phyloP scores from a whole-genome alignment of 2,113 vertebrate genomes.

The Pseudolaguvia tuberculata region DNA sequence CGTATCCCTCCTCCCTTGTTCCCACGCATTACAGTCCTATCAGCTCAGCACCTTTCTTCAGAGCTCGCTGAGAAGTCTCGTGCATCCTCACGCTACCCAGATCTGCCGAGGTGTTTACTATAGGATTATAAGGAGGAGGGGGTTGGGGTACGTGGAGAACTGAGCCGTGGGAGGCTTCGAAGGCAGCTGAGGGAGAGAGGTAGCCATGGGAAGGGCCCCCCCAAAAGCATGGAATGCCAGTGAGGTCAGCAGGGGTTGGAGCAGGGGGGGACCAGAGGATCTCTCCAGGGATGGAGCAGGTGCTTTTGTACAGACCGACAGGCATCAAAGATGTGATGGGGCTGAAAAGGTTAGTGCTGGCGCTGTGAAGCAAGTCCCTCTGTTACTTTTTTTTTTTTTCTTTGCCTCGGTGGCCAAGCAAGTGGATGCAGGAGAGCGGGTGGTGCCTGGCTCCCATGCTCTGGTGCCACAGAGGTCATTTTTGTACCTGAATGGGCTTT shows the following conservation, averaged over 20 bases:
- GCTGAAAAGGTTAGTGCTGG: slow-evolving; percentile 73
- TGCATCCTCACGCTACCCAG: slow-evolving; percentile 50
- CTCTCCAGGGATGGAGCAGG: slow-evolving; percentile 76
- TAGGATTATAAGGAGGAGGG: slow-evolving; percentile 78
- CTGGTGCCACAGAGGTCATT: slow-evolving; percentile 46
- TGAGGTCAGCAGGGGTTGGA: slow-evolving; percentile 73
- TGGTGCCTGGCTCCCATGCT: slow-evolving; percentile 45
- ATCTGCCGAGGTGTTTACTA: slow-evolving; percentile 74
- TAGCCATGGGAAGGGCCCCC: slow-evolving; percentile 83
- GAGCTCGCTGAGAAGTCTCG: slow-evolving; percentile 60
- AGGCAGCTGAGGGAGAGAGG: slow-evolving; percentile 69
- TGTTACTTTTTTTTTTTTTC: too few relatives aligned
- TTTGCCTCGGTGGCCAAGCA: slow-evolving; percentile 37
- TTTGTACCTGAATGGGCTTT: slow-evolving; percentile 47
- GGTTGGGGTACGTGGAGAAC: slow-evolving; percentile 32
- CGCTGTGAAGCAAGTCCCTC: slow-evolving; percentile 65
- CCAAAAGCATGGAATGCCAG: slow-evolving; percentile 75
- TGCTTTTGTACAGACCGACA: slow-evolving; percentile 74
- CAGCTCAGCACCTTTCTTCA: slow-evolving; percentile 55
- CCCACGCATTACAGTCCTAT: slow-evolving; percentile 56
- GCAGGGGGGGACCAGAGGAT: slow-evolving; percentile 55
- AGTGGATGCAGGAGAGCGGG: slow-evolving; percentile 55
- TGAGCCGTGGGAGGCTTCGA: slow-evolving; percentile 42
- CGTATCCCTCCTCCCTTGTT: slow-evolving; percentile 48
- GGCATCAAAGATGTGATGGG: slow-evolving; percentile 70